Evolutionary conservation across 2,888 invertebrate genomes (phyloP).

Genomic region (Keiferia lycopersicella): DNA sequence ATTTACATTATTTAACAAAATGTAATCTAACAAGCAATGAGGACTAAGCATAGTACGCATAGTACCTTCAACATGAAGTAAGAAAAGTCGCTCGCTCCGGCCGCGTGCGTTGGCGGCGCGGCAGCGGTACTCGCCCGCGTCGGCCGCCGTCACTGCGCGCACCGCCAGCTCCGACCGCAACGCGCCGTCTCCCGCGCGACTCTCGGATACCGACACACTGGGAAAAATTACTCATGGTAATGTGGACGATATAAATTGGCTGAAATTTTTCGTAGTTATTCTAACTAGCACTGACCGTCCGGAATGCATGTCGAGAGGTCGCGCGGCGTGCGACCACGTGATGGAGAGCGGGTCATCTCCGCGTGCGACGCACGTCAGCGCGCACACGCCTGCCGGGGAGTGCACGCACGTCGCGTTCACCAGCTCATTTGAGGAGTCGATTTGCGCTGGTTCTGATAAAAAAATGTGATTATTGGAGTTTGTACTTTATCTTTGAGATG

Average conservation of each 20-base stretch:
- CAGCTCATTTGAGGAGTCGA: conserved; percentile 35
- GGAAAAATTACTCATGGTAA: too few species aligned
- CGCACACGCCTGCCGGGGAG: conserved; percentile 78
- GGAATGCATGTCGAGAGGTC: conserved; percentile 60
- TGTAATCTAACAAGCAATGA: too few species aligned
- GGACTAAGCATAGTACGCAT: not conserved
- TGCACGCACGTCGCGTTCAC: conserved; percentile 82
- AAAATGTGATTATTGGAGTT: not conserved
- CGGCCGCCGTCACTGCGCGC: conserved; percentile 83
- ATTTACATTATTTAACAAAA: too few species aligned
- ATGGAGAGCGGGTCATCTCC: conserved; percentile 91
- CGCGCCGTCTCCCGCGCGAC: conserved; percentile 82
- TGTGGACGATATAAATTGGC: too few species aligned
- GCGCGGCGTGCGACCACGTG: conserved; percentile 87
- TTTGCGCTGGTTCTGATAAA: conserved; percentile 34
- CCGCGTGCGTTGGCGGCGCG: conserved; percentile 86
- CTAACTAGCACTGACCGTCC: not conserved
- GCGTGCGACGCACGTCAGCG: conserved; percentile 87
- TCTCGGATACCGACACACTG: conserved; percentile 81
- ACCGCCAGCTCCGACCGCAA: conserved; percentile 85
- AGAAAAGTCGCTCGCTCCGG: conserved; percentile 83
- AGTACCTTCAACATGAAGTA: conserved; percentile 84
- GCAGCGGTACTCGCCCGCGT: conserved; percentile 87
- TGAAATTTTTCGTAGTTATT: too few species aligned
- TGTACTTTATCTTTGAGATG: not conserved